Evolutionary conservation across 2,797 vertebrate genomes (phyloP).

Genomic region (Lerista edwardsae): DNA sequence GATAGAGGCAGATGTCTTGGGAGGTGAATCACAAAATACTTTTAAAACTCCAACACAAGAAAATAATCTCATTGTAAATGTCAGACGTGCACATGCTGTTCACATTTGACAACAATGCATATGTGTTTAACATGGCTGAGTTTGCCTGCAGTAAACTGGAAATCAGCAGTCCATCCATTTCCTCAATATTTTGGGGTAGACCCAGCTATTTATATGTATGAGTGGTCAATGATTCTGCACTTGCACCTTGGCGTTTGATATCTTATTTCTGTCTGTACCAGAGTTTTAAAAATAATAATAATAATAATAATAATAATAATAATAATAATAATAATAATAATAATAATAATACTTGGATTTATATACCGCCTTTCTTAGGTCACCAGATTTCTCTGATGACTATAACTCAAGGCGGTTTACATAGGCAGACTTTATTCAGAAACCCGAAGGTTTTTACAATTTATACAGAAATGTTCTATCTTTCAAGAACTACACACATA

Average conservation of each 20-base stretch:
- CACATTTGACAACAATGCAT: neutral
- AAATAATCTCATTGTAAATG: neutral
- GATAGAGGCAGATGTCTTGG: neutral
- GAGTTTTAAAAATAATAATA: neutral
- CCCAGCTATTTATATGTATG: neutral
- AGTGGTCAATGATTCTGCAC: too few relatives aligned
- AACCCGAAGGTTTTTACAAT: too few relatives aligned
- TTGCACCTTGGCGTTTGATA: neutral
- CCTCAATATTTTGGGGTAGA: neutral
- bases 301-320: too few relatives aligned
- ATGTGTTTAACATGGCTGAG: neutral
- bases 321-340: too few relatives aligned
- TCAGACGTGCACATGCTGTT: neutral
- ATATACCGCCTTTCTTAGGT: too few relatives aligned
- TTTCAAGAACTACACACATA: too few relatives aligned
- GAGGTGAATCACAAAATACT: neutral
- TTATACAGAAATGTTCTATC: too few relatives aligned
- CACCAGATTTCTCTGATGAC: too few relatives aligned
- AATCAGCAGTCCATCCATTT: neutral
- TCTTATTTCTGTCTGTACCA: neutral
- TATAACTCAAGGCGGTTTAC: too few relatives aligned
- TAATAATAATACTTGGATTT: too few relatives aligned
- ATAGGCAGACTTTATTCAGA: too few relatives aligned
- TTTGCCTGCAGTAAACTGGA: neutral
- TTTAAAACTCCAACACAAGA: neutral